Base-by-base conservation (phyloP, 1,140 invertebrate species). In the Melipona quadrifasciata region DNA sequence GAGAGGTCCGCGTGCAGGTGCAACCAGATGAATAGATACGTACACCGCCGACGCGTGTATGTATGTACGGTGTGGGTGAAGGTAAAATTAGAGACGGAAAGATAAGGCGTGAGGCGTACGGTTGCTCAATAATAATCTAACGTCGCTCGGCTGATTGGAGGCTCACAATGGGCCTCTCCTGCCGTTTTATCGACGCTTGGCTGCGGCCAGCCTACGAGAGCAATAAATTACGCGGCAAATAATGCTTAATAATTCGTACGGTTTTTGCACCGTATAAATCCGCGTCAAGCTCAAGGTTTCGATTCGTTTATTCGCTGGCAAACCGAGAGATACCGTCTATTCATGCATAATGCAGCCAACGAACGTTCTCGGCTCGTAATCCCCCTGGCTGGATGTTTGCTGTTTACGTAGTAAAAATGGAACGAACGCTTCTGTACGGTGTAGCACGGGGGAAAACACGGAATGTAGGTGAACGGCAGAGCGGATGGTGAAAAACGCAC, bases 51-150 rank as follows among this genome's bases (percentile, higher is more conserved):
- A 1, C 8, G 2, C 2, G 27, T 34, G n/a, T n/a, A n/a, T n/a
- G n/a, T n/a, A 34, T 31, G 17, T 4, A 11, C 31, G 19, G 51
- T 47, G 61, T 57, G 51, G 64, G 80, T 75, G 80, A 82, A 82
- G 73, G 80, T 76, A 82, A 82, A 82, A 82, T 82, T 76, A 82
- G 64, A 82, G 80, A 82, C 73, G 73, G 80, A 67, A 68, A 76
- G 72, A 82, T 82, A 82, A 75, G 64, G 39, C 39, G 39, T 47
- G 39, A 47, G 57, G 74, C 19, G 55, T 31, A 67, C 71, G 72
- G 80, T 82, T 82, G 80, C 61, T 75, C 80, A 82, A 82, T 82
- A 75, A 82, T 67, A 51, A 82, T 55, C 80, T 57, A 67, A 67
- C 80, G 61, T 67, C 70, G 80, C 24, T 82, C 80, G 70, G 12